A percentile compares a stretch with the other conserved stretches of the same genome.
Conservation (phyloP, 2,113 vertebrate species). For the Phoxinus phoxinus region DNA sequence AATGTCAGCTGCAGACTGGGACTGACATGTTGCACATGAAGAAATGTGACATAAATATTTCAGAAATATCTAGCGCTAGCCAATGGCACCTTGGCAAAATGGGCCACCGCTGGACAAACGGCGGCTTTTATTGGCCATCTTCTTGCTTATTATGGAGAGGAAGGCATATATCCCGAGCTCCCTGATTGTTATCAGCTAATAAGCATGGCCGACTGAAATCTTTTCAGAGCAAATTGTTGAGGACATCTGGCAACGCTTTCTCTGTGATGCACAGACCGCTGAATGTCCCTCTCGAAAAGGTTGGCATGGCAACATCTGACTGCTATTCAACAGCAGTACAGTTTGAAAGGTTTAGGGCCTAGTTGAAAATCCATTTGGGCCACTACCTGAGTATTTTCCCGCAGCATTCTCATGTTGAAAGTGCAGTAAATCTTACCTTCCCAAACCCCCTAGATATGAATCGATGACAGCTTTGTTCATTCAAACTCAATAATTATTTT, state of each 20-base stretch:
- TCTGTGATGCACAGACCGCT: conserved; percentile 84
- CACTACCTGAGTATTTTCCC: conserved; percentile 82
- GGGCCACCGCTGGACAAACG: conserved; percentile 35
- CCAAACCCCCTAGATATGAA: conserved; percentile 75
- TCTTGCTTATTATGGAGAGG: conserved; percentile 64
- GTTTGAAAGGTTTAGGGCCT: conserved; percentile 94
- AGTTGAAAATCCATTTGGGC: conserved; percentile 99
- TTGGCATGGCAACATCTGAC: conserved; percentile 99
- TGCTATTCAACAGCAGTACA: conserved; percentile 91
- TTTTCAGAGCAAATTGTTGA: conserved; percentile 99
- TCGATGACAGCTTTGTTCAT: conserved; percentile 73
- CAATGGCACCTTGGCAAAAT: conserved; percentile 68
- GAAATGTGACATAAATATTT: conserved; percentile 94
- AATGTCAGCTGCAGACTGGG: conserved; percentile 87
- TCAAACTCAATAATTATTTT: conserved; percentile 60
- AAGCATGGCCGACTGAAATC: conserved; percentile 88
- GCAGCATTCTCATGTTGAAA: conserved; percentile 71
- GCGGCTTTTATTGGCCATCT: conserved; percentile 58
- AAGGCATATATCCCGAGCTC: conserved; percentile 78
- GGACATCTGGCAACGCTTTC: conserved; percentile 99
- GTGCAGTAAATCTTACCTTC: conserved; percentile 78
- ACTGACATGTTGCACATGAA: conserved; percentile 81
- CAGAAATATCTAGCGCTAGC: conserved; percentile 80
- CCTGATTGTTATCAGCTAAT: conserved; percentile 93
- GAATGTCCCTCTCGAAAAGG: conserved; percentile 91